Conservation (phyloP, 2,113 vertebrate genomes). For the Benitochromis conjunctus region DNA sequence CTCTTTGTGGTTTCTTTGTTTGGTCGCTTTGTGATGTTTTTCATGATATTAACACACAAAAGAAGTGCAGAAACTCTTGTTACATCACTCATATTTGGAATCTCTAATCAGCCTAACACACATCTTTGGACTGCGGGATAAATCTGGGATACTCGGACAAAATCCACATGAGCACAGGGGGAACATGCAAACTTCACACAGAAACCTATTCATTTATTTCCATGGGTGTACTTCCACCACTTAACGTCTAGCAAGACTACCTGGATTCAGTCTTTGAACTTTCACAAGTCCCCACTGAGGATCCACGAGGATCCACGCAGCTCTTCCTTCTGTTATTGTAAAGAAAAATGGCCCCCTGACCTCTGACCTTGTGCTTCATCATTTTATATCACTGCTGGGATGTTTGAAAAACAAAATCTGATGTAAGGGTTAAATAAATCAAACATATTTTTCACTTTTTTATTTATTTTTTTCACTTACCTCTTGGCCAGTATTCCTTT, state of each 20-base stretch:
- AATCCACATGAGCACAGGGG: accelerated
- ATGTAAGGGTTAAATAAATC: too few species aligned
- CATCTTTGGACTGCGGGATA: background rate
- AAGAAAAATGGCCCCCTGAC: background rate
- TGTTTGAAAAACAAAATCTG: background rate
- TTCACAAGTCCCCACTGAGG: background rate
- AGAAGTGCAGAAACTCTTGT: background rate
- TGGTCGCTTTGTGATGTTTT: background rate
- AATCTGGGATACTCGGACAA: accelerated
- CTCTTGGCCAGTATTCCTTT: background rate
- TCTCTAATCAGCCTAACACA: background rate
- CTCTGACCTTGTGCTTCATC: background rate
- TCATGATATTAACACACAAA: background rate
- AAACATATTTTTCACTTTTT: background rate
- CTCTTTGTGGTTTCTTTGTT: background rate
- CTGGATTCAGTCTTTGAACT: background rate
- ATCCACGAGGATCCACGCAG: background rate
- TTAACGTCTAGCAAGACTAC: background rate
- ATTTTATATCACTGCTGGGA: background rate
- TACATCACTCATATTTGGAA: background rate
- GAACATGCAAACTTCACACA: background rate
- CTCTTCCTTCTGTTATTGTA: background rate
- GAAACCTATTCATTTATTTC: background rate
- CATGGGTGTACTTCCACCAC: background rate
- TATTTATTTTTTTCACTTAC: background rate